These are phyloP conservation scores for Pomatostomus ruficeps DNA, from an alignment of 2,113 vertebrate genomes.

Conservation along the genomic window DNA sequence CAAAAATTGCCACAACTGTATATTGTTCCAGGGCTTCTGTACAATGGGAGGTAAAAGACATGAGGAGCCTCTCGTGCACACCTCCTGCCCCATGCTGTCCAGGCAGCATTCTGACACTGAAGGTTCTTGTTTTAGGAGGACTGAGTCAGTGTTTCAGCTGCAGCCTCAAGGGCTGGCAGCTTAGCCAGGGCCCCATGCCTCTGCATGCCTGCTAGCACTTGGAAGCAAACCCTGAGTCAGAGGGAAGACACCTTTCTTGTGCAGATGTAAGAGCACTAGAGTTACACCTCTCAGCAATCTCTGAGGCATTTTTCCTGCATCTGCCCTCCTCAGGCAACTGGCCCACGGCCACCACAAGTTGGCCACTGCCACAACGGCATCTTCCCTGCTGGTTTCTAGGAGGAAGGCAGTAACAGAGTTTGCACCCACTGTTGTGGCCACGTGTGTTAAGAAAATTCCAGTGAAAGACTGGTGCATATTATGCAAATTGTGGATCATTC, in stretches of 20 bases:
- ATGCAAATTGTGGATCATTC: not conserved
- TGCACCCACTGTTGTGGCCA: not conserved
- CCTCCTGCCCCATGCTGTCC: not conserved
- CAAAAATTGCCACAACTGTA: not conserved
- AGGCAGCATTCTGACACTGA: not conserved
- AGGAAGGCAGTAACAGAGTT: not conserved
- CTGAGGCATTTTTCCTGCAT: not conserved
- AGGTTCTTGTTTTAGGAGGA: not conserved
- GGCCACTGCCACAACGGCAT: not conserved
- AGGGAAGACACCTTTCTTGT: constrained; percentile 25
- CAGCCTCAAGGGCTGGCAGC: constrained; percentile 34
- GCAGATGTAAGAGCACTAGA: not conserved
- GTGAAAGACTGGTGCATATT: not conserved
- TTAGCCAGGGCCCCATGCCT: constrained; percentile 12
- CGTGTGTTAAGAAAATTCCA: not conserved
- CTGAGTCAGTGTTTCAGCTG: constrained; percentile 42
- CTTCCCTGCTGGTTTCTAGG: not conserved
- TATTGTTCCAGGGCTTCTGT: not conserved
- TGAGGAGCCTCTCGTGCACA: not conserved
- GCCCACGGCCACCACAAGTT: not conserved
- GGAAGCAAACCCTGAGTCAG: constrained; percentile 32
- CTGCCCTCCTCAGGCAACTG: not conserved
- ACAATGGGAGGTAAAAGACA: not conserved
- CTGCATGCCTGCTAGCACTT: constrained; percentile 49
- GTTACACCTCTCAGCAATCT: not conserved